phyloP scores from a whole-genome alignment of 2,113 vertebrate genomes.

The Paraplagusia blochii region DNA sequence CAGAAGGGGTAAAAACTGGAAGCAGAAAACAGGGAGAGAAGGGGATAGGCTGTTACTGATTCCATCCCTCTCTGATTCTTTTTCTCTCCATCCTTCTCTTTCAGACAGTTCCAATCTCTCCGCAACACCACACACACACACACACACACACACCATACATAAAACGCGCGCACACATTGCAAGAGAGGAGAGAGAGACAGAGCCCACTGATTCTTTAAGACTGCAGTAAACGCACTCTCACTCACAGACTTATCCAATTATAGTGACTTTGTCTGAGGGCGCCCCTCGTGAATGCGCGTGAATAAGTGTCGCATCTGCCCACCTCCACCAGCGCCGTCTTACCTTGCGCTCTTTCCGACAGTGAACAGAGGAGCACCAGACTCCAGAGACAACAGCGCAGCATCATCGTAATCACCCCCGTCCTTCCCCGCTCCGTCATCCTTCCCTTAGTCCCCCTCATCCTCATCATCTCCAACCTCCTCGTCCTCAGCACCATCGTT shows the following conservation, averaged over 20 bases:
- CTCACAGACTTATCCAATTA: neutral
- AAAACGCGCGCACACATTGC: neutral
- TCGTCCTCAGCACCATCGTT: too few species aligned
- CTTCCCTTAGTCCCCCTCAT: constrained; percentile 24
- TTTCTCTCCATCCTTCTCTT: constrained; percentile 35
- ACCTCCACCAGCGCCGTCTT: constrained; percentile 16
- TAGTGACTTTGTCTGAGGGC: neutral
- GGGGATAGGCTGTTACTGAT: constrained; percentile 41
- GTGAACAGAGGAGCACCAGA: constrained; percentile 58
- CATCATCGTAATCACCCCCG: constrained; percentile 23
- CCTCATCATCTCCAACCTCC: too few species aligned
- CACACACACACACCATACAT: constrained; percentile 5
- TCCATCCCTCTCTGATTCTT: constrained; percentile 31
- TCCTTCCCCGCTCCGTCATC: constrained; percentile 56
- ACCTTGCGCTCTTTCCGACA: constrained; percentile 69
- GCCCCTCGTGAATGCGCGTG: neutral
- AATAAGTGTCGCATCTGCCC: constrained; percentile 46
- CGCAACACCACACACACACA: constrained; percentile 42
- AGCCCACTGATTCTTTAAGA: constrained; percentile 17
- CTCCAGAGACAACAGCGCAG: constrained; percentile 69
- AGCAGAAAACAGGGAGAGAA: neutral
- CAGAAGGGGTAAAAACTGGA: too few species aligned
- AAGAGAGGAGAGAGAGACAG: neutral
- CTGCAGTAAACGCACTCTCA: constrained; percentile 34
- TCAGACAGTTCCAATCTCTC: constrained; percentile 41